These are phyloP conservation scores for Ptychoptera contaminata DNA, from an alignment of 2,888 invertebrate genomes.

Conservation along the genomic window DNA sequence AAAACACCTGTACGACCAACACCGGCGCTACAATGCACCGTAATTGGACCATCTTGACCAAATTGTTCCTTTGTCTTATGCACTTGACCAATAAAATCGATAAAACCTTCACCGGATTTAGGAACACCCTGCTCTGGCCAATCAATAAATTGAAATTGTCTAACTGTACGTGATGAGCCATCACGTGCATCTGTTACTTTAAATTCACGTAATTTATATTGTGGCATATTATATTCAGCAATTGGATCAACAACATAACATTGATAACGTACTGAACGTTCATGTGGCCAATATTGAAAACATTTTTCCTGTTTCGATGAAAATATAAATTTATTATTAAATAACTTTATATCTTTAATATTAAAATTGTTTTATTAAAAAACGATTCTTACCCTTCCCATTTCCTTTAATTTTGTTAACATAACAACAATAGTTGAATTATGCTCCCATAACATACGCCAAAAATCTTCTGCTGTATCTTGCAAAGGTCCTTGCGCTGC, in stretches of 20 bases:
- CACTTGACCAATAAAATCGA: constrained; percentile 98
- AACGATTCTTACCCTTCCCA: constrained; percentile 71
- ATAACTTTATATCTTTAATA: constrained; percentile 1
- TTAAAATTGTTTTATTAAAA: constrained; percentile 1
- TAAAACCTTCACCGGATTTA: constrained; percentile 95
- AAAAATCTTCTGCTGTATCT: constrained; percentile 96
- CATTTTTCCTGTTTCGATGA: constrained; percentile 80
- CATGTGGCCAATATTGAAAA: constrained; percentile 98
- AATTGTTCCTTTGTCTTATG: constrained; percentile 99
- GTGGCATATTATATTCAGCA: constrained; percentile 99
- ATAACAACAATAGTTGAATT: constrained; percentile 98
- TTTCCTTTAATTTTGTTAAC: constrained; percentile 94
- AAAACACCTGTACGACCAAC: constrained; percentile 98
- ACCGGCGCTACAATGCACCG: constrained; percentile 97
- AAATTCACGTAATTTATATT: constrained; percentile 96
- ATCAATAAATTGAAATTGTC: constrained; percentile 93
- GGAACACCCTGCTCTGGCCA: constrained; percentile 97
- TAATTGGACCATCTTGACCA: constrained; percentile 97
- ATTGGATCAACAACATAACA: constrained; percentile 98
- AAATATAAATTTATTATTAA: too few relatives aligned
- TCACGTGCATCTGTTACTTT: constrained; percentile 95
- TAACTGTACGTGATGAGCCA: constrained; percentile 85
- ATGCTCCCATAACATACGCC: constrained; percentile 99
- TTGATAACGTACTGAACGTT: constrained; percentile 91
- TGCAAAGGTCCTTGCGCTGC: constrained; percentile 97